Percentiles rank a stretch among this genome's conserved stretches.
These are phyloP conservation scores for Crax fasciolata DNA, from an alignment of 2,797 vertebrate genomes.

Conservation along the genomic window DNA sequence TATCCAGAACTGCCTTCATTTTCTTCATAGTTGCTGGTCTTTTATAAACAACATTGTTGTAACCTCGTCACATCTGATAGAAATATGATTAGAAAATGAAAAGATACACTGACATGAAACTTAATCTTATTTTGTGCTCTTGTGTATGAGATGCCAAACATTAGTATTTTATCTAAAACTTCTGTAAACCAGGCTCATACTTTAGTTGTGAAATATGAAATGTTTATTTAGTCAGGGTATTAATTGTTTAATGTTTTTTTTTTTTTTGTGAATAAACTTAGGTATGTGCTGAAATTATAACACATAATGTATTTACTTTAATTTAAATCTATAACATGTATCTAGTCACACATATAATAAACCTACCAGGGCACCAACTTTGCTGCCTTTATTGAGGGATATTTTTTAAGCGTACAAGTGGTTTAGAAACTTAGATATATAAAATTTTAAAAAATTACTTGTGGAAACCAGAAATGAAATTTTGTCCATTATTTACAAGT, in stretches of 20 bases:
- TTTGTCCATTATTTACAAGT: not conserved
- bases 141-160: not conserved
- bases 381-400: not conserved
- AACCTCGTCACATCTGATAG: not conserved
- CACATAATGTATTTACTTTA: not conserved
- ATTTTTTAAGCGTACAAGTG: not conserved
- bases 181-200: fast-evolving
- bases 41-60: not conserved
- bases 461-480: not conserved
- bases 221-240: not conserved
- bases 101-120: not conserved
- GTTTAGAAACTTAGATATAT: not conserved
- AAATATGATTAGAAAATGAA: not conserved
- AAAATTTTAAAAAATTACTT: not conserved
- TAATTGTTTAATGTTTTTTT: not conserved
- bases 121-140: not conserved
- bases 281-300: not conserved
- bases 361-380: not conserved
- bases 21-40: not conserved
- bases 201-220: not conserved
- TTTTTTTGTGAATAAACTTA: not conserved
- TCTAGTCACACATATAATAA: not conserved
- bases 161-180: not conserved
- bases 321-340: not conserved
- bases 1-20: not conserved